Evolutionary conservation across 2,113 vertebrate genomes (phyloP).

Genomic region (Percina caprodes): DNA sequence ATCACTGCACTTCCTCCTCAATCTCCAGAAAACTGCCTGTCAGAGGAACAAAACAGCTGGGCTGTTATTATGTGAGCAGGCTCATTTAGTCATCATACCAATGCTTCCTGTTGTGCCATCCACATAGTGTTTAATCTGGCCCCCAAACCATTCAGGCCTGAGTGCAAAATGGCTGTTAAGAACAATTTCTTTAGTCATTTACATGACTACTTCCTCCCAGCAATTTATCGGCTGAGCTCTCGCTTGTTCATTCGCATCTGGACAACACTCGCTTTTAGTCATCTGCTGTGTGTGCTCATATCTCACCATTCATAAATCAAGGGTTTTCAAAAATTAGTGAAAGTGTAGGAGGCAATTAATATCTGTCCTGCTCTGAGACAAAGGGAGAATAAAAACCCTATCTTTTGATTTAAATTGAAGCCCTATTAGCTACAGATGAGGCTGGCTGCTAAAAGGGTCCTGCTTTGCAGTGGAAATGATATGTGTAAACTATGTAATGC

Average conservation of each 20-base stretch:
- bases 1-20: constrained; percentile 73
- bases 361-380: constrained; percentile 23
- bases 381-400: not conserved
- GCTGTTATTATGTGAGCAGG: constrained; percentile 73
- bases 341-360: constrained; percentile 40
- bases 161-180: constrained; percentile 78
- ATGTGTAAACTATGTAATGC: constrained; percentile 91
- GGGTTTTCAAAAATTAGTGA: constrained; percentile 39
- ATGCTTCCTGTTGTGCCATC: constrained; percentile 81
- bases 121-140: constrained; percentile 70
- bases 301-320: constrained; percentile 68
- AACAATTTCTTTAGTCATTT: constrained; percentile 83
- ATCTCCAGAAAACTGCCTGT: constrained; percentile 65
- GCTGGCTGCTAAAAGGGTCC: constrained; percentile 76
- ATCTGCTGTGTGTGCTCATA: constrained; percentile 44
- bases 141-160: constrained; percentile 72
- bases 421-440: constrained; percentile 72
- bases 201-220: constrained; percentile 84
- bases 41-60: constrained; percentile 68
- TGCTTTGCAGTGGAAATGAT: constrained; percentile 87
- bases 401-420: constrained; percentile 72
- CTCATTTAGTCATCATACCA: constrained; percentile 82
- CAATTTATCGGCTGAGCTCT: constrained; percentile 74
- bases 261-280: constrained; percentile 73
- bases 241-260: constrained; percentile 77